Evolutionary conservation across 2,797 vertebrate genomes (phyloP).

Genomic region (Megalops cyprinoides): DNA sequence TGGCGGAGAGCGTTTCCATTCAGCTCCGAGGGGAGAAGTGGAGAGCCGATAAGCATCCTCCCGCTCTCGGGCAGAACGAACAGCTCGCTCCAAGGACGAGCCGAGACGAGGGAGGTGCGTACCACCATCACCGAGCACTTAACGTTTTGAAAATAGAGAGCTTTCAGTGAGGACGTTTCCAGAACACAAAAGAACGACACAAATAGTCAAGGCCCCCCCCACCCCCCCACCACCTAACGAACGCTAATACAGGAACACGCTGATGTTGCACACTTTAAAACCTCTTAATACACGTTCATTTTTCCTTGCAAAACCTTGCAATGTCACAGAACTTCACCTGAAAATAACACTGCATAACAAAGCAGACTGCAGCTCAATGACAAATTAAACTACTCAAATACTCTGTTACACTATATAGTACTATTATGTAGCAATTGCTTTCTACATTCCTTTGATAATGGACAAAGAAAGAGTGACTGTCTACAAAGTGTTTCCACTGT

Average conservation of each 20-base stretch:
- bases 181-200: not conserved
- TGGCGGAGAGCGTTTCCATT: conserved; percentile 50
- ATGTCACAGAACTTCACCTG: not conserved
- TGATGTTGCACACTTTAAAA: no score
- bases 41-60: conserved; percentile 58
- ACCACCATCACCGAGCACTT: not conserved
- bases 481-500: not conserved
- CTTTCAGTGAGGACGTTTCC: not conserved
- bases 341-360: not conserved
- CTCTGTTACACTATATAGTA: no score
- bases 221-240: not conserved
- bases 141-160: conserved; percentile 7
- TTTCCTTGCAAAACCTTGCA: not conserved
- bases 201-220: not conserved
- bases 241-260: not conserved
- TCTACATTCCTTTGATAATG: not conserved
- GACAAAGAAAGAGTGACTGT: not conserved
- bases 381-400: no score
- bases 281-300: not conserved
- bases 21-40: conserved; percentile 61
- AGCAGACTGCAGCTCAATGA: not conserved
- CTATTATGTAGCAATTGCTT: no score
- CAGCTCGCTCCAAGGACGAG: conserved; percentile 62
- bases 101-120: conserved; percentile 40
- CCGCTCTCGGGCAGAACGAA: conserved; percentile 57